A percentile compares a stretch with the other conserved stretches of the same genome.
Evolutionary conservation across 2,113 vertebrate species (phyloP).

Genomic region (Psammodynastes pulverulentus): DNA sequence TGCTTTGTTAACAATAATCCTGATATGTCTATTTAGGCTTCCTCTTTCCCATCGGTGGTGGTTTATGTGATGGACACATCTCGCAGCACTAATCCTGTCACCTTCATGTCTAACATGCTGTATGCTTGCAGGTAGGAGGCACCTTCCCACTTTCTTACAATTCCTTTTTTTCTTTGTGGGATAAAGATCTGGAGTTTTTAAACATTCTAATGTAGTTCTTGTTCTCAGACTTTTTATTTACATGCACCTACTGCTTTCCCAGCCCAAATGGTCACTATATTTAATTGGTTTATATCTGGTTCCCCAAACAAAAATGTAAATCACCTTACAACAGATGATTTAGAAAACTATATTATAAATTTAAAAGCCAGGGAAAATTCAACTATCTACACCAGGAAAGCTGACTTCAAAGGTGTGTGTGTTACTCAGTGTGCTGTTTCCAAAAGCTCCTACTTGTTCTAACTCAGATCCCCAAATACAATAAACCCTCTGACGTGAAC

Average conservation of each 20-base stretch:
- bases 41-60: slow-evolving; percentile 90
- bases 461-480: too few species aligned
- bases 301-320: background rate
- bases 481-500: too few species aligned
- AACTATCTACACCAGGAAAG: background rate
- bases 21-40: slow-evolving; percentile 74
- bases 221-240: background rate
- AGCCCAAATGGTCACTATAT: background rate
- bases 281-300: background rate
- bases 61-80: slow-evolving; percentile 98
- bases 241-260: background rate
- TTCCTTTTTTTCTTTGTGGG: background rate
- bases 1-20: background rate
- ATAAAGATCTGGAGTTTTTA: background rate
- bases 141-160: background rate
- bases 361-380: background rate
- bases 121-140: slow-evolving; percentile 93
- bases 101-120: slow-evolving; percentile 99
- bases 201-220: background rate
- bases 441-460: background rate
- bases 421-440: background rate
- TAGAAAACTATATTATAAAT: background rate
- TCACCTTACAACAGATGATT: background rate
- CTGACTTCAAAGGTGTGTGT: background rate
- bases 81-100: slow-evolving; percentile 90